These are phyloP conservation scores for Stegastes partitus DNA, from an alignment of 2,113 vertebrate genomes.

Conservation along the genomic window DNA sequence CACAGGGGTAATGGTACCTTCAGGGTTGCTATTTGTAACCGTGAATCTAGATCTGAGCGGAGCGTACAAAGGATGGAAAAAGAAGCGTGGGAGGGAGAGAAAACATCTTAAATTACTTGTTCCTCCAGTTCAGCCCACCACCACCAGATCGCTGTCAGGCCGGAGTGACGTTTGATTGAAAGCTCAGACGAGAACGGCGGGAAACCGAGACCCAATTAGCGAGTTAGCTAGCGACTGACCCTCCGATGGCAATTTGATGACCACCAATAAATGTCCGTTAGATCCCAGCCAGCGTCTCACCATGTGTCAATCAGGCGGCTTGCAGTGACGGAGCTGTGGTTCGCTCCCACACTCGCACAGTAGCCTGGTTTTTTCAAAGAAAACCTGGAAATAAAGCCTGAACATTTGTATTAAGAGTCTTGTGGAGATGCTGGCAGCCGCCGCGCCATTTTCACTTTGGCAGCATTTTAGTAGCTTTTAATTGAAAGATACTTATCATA, in stretches of 20 bases:
- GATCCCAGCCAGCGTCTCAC: slow-evolving; percentile 15
- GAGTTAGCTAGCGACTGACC: slow-evolving; percentile 50
- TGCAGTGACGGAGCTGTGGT: not conserved
- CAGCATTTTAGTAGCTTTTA: slow-evolving; percentile 37
- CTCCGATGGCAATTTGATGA: slow-evolving; percentile 66
- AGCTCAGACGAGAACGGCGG: slow-evolving; percentile 24
- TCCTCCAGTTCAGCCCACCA: slow-evolving; percentile 48
- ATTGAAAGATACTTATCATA: slow-evolving; percentile 57
- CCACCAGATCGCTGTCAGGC: slow-evolving; percentile 40
- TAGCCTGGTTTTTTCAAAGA: slow-evolving; percentile 1
- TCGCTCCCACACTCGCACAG: slow-evolving; percentile 13
- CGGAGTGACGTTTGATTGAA: slow-evolving; percentile 67
- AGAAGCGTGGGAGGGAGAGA: slow-evolving; percentile 33
- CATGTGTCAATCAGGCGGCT: slow-evolving; percentile 46
- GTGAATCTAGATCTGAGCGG: slow-evolving; percentile 37
- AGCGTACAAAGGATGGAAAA: slow-evolving; percentile 24
- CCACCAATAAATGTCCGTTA: slow-evolving; percentile 70
- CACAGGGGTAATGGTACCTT: slow-evolving; percentile 49
- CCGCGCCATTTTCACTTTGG: slow-evolving; percentile 24
- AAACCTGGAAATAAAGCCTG: not conserved
- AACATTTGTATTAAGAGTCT: slow-evolving; percentile 2
- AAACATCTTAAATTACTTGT: slow-evolving; percentile 64
- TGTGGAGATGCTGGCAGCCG: slow-evolving; percentile 18
- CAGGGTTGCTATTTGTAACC: slow-evolving; percentile 59
- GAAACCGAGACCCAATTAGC: slow-evolving; percentile 65